Evolutionary conservation across 2,888 invertebrate genomes (phyloP).

Genomic region (Odontothrips loti): DNA sequence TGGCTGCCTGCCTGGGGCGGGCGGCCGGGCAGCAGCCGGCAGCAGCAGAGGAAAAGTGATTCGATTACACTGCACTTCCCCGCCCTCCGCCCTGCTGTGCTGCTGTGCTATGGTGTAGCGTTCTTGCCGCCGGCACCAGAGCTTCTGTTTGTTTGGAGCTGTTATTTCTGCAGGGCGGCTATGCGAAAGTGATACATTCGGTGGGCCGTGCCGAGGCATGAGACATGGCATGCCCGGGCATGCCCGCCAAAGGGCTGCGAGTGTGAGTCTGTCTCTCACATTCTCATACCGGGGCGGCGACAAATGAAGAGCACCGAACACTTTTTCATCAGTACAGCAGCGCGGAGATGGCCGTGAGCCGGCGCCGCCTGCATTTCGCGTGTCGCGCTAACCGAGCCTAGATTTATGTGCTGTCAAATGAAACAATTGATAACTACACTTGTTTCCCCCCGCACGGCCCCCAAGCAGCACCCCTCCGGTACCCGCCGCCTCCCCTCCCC

Average conservation of each 20-base stretch:
- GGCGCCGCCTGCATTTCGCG: no score
- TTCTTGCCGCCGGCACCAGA: neutral
- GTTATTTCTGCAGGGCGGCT: neutral
- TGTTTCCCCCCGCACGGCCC: slow-evolving; percentile 36
- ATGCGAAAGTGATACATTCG: no score
- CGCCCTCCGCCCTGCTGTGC: neutral
- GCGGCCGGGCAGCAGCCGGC: slow-evolving; percentile 33
- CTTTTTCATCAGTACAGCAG: no score
- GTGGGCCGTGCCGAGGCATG: no score
- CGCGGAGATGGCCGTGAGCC: no score
- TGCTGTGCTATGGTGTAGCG: no score
- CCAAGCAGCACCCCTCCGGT: neutral
- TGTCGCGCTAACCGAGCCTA: slow-evolving; percentile 27
- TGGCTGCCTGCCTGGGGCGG: neutral
- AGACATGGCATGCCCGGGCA: no score
- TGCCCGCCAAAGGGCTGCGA: no score
- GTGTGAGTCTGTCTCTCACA: no score
- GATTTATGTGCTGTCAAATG: slow-evolving; percentile 31
- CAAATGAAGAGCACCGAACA: no score
- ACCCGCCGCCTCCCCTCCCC: neutral
- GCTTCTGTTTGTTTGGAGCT: no score
- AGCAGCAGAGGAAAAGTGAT: slow-evolving; percentile 39
- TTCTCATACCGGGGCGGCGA: no score
- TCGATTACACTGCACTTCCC: slow-evolving; percentile 35
- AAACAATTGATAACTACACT: slow-evolving; percentile 43